Evolutionary conservation across 2,888 invertebrate species (phyloP), one percentile per base, ranked within the genome.

Genomic region (Pecten maximus): DNA sequence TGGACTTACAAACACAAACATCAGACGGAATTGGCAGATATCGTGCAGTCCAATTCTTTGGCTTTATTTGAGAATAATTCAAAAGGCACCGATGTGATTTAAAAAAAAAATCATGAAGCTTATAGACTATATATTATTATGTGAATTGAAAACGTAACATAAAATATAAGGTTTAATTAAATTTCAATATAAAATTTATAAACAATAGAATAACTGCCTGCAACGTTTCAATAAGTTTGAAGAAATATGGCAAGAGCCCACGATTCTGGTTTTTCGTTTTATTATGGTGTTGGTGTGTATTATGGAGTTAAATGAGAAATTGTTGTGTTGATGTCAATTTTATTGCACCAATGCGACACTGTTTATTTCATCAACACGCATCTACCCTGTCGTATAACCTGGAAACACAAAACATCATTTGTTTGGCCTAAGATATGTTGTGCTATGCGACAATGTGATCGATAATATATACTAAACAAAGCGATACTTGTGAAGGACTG

Each of bases 1-100:
- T 74, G 74, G 74, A 35, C 74, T 74, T 74, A 28, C 74, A 74
- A 74, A 74, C 74, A 74, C 74, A 74, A 28, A 74, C 35, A 74
- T 74, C 74, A 74, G 74, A 74, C 74, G 35, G 35, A 74, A 74
- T 74, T 35, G 74, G 35, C 23, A 35, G 74, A 74, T 74, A 19
- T 74, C 74, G 74, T 74, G 74, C 74, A 6, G 23, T 74, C 74
- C 74, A 74, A 35, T 74, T 74, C 35, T 74, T 74, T 15, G 74
- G 10, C 74, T 74, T 74, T 74, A 74, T 74, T 74, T 28, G 74
- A 35, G 74, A 74, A 74, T 74, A 35, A 74, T 74, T 28, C 74
- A 74, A 74, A 23, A 74, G 74, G 8, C 74, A 74, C 35, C 35
- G 74, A 35, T 23, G 28, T 74, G 28, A 28, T 74, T 74, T 74